Percentiles rank a stretch among this genome's conserved stretches.
phyloP scores from a whole-genome alignment of 2,113 vertebrate species.

The Rostratula benghalensis region DNA sequence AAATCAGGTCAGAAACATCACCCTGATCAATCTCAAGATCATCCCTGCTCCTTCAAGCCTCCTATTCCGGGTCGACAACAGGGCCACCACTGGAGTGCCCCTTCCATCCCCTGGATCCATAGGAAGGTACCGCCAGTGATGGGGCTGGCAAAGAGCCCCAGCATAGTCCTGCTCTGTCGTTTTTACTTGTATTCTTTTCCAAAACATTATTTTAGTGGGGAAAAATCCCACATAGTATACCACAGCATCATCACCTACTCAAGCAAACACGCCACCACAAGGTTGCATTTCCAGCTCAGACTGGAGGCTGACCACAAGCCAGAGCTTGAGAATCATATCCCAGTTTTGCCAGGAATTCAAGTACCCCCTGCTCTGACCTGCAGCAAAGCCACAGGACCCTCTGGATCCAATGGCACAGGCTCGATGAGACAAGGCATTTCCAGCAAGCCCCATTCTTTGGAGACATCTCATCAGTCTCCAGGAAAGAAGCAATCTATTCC shows the following conservation, averaged over 20 bases:
- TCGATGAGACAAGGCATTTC: neutral
- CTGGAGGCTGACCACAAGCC: neutral
- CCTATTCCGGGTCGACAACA: neutral
- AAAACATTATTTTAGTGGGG: neutral
- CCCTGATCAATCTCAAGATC: neutral
- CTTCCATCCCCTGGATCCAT: accelerated
- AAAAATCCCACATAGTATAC: neutral
- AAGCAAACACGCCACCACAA: neutral
- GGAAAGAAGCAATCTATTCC: neutral
- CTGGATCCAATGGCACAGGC: accelerated
- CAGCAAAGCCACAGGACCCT: neutral
- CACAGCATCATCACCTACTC: neutral
- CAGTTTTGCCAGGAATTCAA: neutral
- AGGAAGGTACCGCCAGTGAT: neutral
- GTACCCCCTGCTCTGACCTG: neutral
- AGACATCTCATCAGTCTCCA: neutral
- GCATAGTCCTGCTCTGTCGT: neutral
- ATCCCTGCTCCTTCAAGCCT: neutral
- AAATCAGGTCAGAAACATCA: neutral
- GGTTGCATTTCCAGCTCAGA: neutral
- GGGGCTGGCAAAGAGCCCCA: neutral
- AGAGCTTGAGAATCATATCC: neutral
- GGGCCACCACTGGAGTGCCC: too few relatives aligned
- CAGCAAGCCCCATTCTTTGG: neutral
- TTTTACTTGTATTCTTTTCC: neutral